Conservation (phyloP, 2,113 vertebrate genomes). For the Vicugna pacos region DNA sequence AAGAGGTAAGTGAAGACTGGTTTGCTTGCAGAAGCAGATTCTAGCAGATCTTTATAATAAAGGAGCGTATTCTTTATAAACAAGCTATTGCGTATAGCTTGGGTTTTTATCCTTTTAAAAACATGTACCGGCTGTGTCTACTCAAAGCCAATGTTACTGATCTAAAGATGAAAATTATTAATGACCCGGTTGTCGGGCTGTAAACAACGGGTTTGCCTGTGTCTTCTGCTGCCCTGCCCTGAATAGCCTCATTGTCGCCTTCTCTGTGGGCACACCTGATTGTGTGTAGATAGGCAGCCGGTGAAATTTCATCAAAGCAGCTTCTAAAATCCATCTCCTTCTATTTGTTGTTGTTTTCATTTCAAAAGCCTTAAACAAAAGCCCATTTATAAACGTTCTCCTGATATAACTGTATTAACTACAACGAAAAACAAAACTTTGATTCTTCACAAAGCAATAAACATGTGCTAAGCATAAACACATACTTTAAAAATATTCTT, state of each 20-base stretch:
- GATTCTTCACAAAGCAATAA: not conserved
- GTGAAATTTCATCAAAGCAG: conserved; percentile 65
- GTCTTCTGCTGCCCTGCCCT: not conserved
- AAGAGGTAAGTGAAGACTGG: not conserved
- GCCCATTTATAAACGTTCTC: conserved; percentile 13
- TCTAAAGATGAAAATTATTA: conserved; percentile 30
- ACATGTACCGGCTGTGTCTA: not conserved
- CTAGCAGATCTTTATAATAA: not conserved
- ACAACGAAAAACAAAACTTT: not conserved
- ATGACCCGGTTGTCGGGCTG: not conserved
- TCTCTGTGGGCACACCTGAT: conserved; percentile 51
- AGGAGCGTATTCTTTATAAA: conserved; percentile 2
- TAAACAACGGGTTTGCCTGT: not conserved
- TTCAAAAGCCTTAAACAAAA: conserved; percentile 63
- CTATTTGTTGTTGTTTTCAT: conserved; percentile 64
- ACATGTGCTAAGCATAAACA: not conserved
- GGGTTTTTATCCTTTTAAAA: conserved; percentile 12
- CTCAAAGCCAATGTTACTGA: conserved; percentile 51
- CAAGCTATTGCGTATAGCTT: not conserved
- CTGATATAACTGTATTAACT: not conserved
- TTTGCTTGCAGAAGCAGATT: not conserved
- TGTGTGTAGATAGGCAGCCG: not conserved
- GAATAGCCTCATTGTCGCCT: conserved; percentile 55
- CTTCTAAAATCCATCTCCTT: conserved; percentile 49
- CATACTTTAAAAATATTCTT: not conserved